phyloP scores from a whole-genome alignment of 2,888 invertebrate genomes.

The Erebia aethiops region DNA sequence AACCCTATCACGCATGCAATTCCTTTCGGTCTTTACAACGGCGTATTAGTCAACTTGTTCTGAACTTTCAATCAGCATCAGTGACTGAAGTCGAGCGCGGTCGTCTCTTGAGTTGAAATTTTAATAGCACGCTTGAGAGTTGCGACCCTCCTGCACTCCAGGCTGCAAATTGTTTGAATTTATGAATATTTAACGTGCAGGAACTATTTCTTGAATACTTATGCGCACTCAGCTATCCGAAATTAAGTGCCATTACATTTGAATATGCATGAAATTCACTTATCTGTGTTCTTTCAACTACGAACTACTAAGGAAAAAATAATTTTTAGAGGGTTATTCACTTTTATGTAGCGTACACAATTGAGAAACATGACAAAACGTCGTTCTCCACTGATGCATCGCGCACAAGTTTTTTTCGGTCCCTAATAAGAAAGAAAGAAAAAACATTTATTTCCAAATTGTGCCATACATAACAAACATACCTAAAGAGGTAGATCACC shows the following conservation, averaged over 20 bases:
- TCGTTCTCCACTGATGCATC: no score
- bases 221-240: conserved; percentile 46
- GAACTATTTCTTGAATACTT: conserved; percentile 51
- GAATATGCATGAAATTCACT: conserved; percentile 39
- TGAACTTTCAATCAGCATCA: conserved; percentile 49
- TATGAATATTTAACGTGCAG: conserved; percentile 56
- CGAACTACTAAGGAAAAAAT: background rate
- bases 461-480: no score
- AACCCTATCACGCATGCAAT: conserved; percentile 48
- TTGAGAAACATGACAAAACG: no score
- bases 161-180: conserved; percentile 48
- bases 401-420: no score
- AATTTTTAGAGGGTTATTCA: no score
- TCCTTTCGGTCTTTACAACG: conserved; percentile 43
- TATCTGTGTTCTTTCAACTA: background rate
- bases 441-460: no score
- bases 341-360: no score
- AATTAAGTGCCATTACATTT: conserved; percentile 45
- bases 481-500: no score
- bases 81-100: no score
- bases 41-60: conserved; percentile 46
- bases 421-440: no score
- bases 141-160: conserved; percentile 52
- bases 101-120: conserved; percentile 64
- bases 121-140: conserved; percentile 61